Evolutionary conservation across 2,888 invertebrate species (phyloP).

Genomic region (Erebia palarica): DNA sequence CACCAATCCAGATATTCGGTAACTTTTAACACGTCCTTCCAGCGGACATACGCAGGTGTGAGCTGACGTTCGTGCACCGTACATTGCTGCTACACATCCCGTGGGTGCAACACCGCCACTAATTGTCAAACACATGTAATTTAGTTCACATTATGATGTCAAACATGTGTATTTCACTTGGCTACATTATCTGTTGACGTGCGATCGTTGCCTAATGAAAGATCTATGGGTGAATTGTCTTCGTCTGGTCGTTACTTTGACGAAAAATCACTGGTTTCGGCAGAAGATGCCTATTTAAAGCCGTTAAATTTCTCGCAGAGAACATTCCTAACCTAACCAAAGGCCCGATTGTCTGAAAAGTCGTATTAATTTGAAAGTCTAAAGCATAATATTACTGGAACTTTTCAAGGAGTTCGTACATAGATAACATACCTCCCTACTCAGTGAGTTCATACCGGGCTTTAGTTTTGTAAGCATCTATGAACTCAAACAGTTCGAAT

Average conservation of each 20-base stretch:
- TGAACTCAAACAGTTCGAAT: no score
- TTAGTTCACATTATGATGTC: conserved; percentile 73
- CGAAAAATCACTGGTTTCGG: not conserved
- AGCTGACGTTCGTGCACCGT: not conserved
- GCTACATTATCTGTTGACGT: conserved; percentile 47
- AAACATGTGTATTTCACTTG: conserved; percentile 24
- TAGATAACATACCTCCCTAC: no score
- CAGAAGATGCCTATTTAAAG: no score
- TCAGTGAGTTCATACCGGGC: no score
- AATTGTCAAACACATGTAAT: conserved; percentile 79
- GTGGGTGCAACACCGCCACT: conserved; percentile 53
- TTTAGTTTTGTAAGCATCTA: no score
- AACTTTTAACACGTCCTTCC: conserved; percentile 6
- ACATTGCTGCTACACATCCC: conserved; percentile 9
- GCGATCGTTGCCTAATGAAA: conserved; percentile 61
- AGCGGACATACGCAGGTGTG: not conserved
- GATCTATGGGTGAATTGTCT: conserved; percentile 55
- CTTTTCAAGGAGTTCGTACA: no score
- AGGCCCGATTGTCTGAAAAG: no score
- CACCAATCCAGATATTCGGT: conserved; percentile 7
- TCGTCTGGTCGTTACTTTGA: conserved; percentile 1
- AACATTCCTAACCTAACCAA: no score
- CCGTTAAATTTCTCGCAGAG: no score
- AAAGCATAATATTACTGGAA: no score
- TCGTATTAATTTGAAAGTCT: no score